Evolutionary conservation across 2,888 invertebrate genomes (phyloP).

Genomic region (Drepana falcataria): DNA sequence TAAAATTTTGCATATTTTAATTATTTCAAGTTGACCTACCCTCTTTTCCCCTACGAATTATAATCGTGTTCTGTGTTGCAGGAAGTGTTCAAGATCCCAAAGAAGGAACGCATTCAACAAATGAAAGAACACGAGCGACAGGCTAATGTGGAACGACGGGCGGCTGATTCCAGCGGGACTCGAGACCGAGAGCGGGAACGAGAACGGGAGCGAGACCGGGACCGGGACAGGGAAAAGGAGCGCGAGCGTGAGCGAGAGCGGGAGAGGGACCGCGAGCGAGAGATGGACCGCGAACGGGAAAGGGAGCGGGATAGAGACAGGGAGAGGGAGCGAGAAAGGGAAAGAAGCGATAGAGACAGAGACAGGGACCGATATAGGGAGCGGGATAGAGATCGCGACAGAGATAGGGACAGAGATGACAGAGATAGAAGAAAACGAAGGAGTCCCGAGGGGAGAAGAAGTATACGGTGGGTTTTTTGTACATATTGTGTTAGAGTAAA

Average conservation of each 20-base stretch:
- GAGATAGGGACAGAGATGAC: constrained; percentile 51
- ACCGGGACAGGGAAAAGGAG: constrained; percentile 27
- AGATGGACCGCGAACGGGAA: constrained; percentile 37
- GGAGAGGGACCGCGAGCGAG: constrained; percentile 47
- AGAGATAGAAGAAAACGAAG: constrained; percentile 65
- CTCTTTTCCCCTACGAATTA: no score
- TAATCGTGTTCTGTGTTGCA: constrained; percentile 21
- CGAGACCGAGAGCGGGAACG: constrained; percentile 53
- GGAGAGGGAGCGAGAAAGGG: constrained; percentile 47
- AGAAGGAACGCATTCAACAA: constrained; percentile 94
- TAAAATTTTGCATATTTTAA: no score
- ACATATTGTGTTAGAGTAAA: background rate
- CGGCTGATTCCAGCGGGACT: constrained; percentile 67
- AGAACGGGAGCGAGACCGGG: constrained; percentile 40
- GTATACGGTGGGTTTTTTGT: constrained; percentile 50
- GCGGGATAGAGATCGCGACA: constrained; percentile 33
- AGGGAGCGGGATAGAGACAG: constrained; percentile 39
- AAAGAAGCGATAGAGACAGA: constrained; percentile 38
- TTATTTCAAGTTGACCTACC: no score
- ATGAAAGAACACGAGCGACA: constrained; percentile 97
- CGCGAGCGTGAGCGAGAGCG: constrained; percentile 32
- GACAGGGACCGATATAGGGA: constrained; percentile 40
- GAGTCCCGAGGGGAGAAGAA: constrained; percentile 67
- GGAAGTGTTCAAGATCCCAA: constrained; percentile 92
- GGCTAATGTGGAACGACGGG: constrained; percentile 82